Conservation (phyloP, 2,888 invertebrate species). For the Phymatocera aterrima region DNA sequence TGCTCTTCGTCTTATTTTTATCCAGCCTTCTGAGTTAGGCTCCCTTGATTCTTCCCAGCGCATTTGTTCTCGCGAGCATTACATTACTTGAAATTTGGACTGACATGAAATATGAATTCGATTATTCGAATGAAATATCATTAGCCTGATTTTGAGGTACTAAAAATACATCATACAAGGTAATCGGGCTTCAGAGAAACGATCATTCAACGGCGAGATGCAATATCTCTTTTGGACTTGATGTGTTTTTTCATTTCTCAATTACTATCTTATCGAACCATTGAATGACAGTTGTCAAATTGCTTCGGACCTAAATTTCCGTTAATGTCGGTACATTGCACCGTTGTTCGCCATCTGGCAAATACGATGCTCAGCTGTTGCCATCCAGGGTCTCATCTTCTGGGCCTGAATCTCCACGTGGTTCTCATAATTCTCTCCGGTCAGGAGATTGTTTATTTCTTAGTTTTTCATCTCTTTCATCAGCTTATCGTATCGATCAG, state of each 20-base stretch:
- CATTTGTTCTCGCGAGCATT: too few relatives aligned
- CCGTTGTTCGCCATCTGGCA: slow-evolving; percentile 37
- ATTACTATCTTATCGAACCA: too few relatives aligned
- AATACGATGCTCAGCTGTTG: slow-evolving; percentile 25
- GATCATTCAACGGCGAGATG: too few relatives aligned
- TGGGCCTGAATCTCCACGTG: neutral
- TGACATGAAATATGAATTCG: too few relatives aligned
- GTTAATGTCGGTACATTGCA: neutral
- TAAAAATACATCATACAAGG: too few relatives aligned
- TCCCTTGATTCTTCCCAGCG: too few relatives aligned
- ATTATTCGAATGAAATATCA: too few relatives aligned
- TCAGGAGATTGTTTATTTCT: neutral
- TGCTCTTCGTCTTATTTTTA: neutral
- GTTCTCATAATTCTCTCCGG: neutral
- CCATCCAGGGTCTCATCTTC: neutral
- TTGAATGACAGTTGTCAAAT: neutral
- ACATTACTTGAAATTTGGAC: too few relatives aligned
- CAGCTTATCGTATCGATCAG: neutral
- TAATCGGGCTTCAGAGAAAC: too few relatives aligned
- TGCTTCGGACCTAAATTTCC: neutral
- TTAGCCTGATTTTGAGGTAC: too few relatives aligned
- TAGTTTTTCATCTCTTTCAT: neutral
- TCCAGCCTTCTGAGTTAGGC: too few relatives aligned
- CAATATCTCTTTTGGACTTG: too few relatives aligned
- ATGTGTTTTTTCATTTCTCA: neutral